phyloP scores from a whole-genome alignment of 2,888 invertebrate species.

The Ischnus inquisitorius region DNA sequence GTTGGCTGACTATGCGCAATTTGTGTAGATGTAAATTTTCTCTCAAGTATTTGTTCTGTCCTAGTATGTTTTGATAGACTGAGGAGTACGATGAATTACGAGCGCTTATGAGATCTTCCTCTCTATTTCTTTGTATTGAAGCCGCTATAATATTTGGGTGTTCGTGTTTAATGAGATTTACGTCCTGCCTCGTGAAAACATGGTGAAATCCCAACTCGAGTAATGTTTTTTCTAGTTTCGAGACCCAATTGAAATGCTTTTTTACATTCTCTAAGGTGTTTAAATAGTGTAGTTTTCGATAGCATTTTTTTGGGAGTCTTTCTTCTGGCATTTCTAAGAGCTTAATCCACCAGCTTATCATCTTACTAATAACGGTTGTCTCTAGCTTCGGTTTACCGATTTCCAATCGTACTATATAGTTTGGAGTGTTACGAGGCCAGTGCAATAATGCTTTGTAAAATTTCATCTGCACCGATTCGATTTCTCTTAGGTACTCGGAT shows the following conservation, averaged over 20 bases:
- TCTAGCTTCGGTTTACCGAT: not conserved
- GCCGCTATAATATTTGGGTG: not conserved
- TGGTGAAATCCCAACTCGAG: not conserved
- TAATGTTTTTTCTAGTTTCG: not conserved
- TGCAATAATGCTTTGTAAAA: conserved; percentile 24
- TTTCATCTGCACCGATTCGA: conserved; percentile 21
- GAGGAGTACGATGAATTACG: conserved; percentile 6
- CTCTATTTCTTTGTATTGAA: too few relatives aligned
- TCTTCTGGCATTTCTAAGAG: conserved; percentile 8
- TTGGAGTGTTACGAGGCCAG: conserved; percentile 20
- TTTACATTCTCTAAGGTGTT: not conserved
- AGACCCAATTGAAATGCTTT: conserved; percentile 1
- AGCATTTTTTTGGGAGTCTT: conserved; percentile 1
- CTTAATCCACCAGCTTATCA: conserved; percentile 20
- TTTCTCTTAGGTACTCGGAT: not conserved
- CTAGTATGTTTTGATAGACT: not conserved
- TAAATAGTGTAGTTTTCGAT: not conserved
- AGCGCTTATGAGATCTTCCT: not conserved
- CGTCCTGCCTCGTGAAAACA: not conserved
- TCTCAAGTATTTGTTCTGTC: not conserved
- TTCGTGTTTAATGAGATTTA: not conserved
- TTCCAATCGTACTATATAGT: not conserved
- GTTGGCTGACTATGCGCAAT: conserved; percentile 4
- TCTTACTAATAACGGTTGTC: not conserved
- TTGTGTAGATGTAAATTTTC: not conserved